Conservation (phyloP, 2,888 invertebrate genomes). For the Spialia ferax region DNA sequence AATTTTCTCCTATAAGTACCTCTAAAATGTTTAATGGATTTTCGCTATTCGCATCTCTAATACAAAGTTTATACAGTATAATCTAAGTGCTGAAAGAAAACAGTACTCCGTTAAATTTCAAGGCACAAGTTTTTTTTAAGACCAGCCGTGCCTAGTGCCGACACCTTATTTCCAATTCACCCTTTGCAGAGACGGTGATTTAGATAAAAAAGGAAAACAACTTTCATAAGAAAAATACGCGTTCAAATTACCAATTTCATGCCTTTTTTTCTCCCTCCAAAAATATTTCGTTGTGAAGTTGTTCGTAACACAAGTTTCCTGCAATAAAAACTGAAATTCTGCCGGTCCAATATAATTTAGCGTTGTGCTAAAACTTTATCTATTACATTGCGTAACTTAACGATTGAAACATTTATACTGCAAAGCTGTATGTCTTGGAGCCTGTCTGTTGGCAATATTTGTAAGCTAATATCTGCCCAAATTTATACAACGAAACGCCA, state of each 20-base stretch:
- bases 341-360: conserved; percentile 34
- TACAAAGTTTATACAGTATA: neutral
- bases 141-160: neutral
- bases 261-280: conserved; percentile 8
- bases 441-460: too few relatives aligned
- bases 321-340: conserved; percentile 40
- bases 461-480: too few relatives aligned
- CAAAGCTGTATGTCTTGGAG: neutral
- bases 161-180: conserved; percentile 11
- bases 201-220: conserved; percentile 30
- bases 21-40: neutral
- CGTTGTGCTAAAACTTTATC: conserved; percentile 34
- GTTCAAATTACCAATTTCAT: conserved; percentile 28
- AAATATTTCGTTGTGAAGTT: conserved; percentile 32
- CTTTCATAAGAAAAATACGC: conserved; percentile 30
- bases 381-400: conserved; percentile 26
- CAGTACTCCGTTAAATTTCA: neutral
- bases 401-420: neutral
- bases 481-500: too few relatives aligned
- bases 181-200: conserved; percentile 1
- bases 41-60: neutral
- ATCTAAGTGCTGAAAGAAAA: too few relatives aligned
- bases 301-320: conserved; percentile 31
- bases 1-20: too few relatives aligned
- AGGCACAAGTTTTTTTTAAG: neutral